These are phyloP conservation scores for Catharus minimus DNA, from an alignment of 2,113 vertebrate genomes.

Conservation along the genomic window DNA sequence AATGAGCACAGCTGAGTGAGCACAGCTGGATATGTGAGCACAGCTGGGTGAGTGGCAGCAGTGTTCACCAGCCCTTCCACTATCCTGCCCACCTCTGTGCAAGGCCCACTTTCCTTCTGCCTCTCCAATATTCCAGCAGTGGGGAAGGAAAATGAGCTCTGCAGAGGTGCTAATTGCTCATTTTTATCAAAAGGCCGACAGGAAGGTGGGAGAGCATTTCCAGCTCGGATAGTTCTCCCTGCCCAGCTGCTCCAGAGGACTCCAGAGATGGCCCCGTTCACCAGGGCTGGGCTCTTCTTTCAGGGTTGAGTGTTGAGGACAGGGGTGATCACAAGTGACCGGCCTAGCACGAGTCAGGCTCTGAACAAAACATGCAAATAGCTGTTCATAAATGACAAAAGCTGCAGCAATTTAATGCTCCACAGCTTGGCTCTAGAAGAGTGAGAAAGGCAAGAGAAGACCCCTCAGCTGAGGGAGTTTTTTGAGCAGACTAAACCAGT, in stretches of 20 bases:
- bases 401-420: conserved; percentile 3
- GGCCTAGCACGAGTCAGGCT: neutral
- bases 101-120: neutral
- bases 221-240: neutral
- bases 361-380: conserved; percentile 27
- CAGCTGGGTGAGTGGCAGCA: neutral
- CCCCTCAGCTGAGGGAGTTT: neutral
- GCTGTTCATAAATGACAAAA: neutral
- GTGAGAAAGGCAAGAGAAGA: neutral
- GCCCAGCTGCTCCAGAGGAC: neutral
- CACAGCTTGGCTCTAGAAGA: neutral
- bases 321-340: conserved; percentile 50
- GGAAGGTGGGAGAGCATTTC: neutral
- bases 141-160: neutral
- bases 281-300: neutral
- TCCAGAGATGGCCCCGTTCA: neutral
- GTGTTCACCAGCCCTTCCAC: neutral
- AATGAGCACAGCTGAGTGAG: too few relatives aligned
- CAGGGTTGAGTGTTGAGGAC: neutral
- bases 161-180: neutral
- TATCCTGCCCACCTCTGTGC: neutral
- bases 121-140: conserved; percentile 7
- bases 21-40: neutral
- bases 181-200: conserved; percentile 26
- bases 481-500: neutral